A percentile compares a stretch with the other conserved stretches of the same genome.
phyloP scores from a whole-genome alignment of 2,888 invertebrate genomes.

The Polydrusus tereticollis region DNA sequence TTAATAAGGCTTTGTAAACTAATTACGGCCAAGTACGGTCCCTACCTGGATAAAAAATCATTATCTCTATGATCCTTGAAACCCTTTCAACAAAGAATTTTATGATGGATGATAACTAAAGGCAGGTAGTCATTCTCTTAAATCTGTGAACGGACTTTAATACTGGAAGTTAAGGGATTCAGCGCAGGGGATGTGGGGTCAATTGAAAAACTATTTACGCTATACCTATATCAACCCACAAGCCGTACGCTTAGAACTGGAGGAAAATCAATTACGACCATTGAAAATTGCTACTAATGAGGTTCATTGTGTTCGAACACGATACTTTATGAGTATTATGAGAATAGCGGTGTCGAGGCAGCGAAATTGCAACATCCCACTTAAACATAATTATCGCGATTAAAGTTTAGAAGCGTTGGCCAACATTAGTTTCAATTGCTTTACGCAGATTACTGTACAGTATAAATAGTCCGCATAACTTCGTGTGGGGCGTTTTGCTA shows the following conservation, averaged over 20 bases:
- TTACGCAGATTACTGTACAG: slow-evolving; percentile 2
- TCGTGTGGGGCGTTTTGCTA: neutral
- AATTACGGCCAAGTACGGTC: no score
- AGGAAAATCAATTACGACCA: slow-evolving; percentile 4
- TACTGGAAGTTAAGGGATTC: no score
- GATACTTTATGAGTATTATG: slow-evolving; percentile 39
- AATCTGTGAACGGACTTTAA: no score
- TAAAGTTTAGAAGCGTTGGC: slow-evolving; percentile 30
- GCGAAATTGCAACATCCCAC: slow-evolving; percentile 46
- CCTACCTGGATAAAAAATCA: no score
- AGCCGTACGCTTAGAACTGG: neutral
- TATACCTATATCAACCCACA: no score
- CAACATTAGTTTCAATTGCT: slow-evolving; percentile 26
- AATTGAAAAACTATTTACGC: no score
- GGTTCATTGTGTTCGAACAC: slow-evolving; percentile 38
- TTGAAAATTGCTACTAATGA: slow-evolving; percentile 36
- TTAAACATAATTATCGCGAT: slow-evolving; percentile 40
- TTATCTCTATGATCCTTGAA: no score
- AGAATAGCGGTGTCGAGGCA: slow-evolving; percentile 36
- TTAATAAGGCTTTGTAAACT: no score
- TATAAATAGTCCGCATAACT: neutral
- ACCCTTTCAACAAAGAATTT: no score
- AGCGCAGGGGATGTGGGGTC: no score
- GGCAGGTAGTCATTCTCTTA: no score
- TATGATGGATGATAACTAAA: no score